Percentiles rank a stretch among this genome's conserved stretches.
Conservation (phyloP, 2,888 invertebrate species). For the Acanthosepion lycidas region DNA sequence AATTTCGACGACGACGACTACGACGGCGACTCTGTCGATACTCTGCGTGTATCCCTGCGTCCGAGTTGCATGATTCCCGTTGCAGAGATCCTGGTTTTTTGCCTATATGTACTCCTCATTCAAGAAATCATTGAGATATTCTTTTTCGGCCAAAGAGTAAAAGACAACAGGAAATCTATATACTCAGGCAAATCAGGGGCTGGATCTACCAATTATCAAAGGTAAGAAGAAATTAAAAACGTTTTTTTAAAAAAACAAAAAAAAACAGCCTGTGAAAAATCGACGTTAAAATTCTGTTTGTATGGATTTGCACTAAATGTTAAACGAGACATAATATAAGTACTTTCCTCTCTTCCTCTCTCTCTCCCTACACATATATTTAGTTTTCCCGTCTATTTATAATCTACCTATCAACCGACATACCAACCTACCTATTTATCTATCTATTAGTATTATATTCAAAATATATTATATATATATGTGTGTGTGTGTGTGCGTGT, state of each 20-base stretch:
- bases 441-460: no score
- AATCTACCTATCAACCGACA: not conserved
- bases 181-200: not conserved
- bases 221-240: not conserved
- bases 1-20: not conserved
- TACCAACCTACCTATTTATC: not conserved
- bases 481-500: not conserved
- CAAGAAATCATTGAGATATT: conserved; percentile 34
- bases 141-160: not conserved
- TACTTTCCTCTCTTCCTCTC: no score
- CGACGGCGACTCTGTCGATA: not conserved
- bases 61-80: not conserved
- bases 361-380: not conserved
- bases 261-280: not conserved
- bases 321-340: no score
- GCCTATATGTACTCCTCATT: not conserved
- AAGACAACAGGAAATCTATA: not conserved
- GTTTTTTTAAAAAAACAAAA: no score
- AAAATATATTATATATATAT: not conserved
- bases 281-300: not conserved
- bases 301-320: not conserved
- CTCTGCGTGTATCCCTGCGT: not conserved
- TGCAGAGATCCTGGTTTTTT: no score
- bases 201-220: conserved; percentile 13
- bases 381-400: not conserved